A percentile compares a stretch with the other conserved stretches of the same genome.
Evolutionary conservation across 2,797 vertebrate species (phyloP).

Genomic region (Ctenopoma multispine): DNA sequence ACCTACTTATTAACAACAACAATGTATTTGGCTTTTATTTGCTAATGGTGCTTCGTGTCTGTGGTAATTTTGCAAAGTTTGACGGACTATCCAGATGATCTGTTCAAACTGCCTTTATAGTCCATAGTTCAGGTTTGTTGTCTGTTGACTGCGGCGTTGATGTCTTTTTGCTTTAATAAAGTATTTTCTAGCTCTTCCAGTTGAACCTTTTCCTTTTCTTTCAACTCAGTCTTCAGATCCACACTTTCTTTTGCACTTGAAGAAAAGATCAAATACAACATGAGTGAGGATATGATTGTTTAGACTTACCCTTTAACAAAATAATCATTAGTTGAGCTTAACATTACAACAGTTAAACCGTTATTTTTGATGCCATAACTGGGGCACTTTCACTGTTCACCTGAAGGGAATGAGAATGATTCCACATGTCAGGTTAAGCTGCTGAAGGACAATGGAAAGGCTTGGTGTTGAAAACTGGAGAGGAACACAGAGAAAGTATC

Average conservation of each 20-base stretch:
- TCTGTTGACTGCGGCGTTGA: slow-evolving; percentile 11
- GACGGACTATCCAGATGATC: slow-evolving; percentile 14
- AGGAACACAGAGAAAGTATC: slow-evolving; percentile 26
- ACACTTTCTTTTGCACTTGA: slow-evolving; percentile 90
- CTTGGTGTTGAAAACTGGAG: slow-evolving; percentile 89
- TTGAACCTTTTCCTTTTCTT: slow-evolving; percentile 76
- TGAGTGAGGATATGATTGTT: neutral
- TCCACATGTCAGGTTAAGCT: slow-evolving; percentile 93
- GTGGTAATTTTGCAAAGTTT: slow-evolving; percentile 11
- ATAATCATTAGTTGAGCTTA: slow-evolving; percentile 2
- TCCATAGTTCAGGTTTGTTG: slow-evolving; percentile 25
- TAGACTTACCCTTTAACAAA: too few relatives aligned
- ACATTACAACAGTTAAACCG: neutral
- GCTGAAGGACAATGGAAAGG: slow-evolving; percentile 89
- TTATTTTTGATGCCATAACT: neutral
- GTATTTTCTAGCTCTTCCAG: slow-evolving; percentile 49
- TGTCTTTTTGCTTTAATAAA: slow-evolving; percentile 54
- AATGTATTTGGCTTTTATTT: slow-evolving; percentile 10
- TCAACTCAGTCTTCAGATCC: slow-evolving; percentile 87
- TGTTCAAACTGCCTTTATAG: slow-evolving; percentile 1
- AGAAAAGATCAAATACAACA: slow-evolving; percentile 7
- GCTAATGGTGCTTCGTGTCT: slow-evolving; percentile 8
- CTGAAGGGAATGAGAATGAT: slow-evolving; percentile 93
- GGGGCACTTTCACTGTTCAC: slow-evolving; percentile 66
- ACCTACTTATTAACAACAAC: slow-evolving; percentile 1